These are phyloP conservation scores for Danio aesculapii DNA, from an alignment of 2,797 vertebrate species.

Conservation along the genomic window DNA sequence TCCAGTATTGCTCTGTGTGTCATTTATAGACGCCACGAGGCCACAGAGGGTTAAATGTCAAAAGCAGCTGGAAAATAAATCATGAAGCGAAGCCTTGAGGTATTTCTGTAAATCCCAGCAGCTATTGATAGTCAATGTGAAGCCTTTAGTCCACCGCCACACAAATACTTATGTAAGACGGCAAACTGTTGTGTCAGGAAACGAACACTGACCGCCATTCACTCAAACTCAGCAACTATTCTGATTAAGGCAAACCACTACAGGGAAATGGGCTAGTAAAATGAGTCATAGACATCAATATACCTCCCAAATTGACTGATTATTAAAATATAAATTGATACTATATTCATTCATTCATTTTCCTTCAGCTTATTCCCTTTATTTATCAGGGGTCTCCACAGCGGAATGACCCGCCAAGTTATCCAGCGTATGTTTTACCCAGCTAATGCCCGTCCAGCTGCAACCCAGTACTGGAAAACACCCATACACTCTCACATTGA, in stretches of 20 bases:
- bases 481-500: too few relatives aligned
- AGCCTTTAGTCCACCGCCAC: neutral
- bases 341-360: too few relatives aligned
- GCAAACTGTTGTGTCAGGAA: neutral
- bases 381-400: too few relatives aligned
- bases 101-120: conserved; percentile 13
- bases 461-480: too few relatives aligned
- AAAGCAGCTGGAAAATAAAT: neutral
- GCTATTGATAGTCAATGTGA: conserved; percentile 40
- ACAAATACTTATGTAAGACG: neutral
- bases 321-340: too few relatives aligned
- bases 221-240: neutral
- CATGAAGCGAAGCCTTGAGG: conserved; percentile 1
- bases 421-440: too few relatives aligned
- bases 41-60: conserved; percentile 1
- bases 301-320: too few relatives aligned
- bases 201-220: neutral
- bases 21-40: neutral
- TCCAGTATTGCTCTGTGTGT: conserved; percentile 2
- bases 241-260: neutral
- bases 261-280: too few relatives aligned
- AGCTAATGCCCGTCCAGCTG: too few relatives aligned
- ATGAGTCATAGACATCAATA: too few relatives aligned
- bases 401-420: too few relatives aligned
- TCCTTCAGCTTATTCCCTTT: too few relatives aligned